Base-by-base conservation (phyloP, 1,140 invertebrate species). In the Tenebrio molitor region DNA sequence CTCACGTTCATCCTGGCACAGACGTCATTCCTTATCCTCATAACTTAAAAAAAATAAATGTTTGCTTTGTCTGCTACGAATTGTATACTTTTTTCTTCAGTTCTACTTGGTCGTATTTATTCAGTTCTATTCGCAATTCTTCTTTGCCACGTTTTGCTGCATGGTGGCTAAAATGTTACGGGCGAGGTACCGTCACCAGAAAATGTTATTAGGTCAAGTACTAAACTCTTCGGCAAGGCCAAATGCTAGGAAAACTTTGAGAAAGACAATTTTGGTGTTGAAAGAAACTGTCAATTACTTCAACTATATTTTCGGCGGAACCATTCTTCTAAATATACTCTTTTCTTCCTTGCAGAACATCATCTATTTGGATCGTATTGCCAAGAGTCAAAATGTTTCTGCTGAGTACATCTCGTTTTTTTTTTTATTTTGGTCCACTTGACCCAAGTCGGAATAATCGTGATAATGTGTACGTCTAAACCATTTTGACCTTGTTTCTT, bases 271-370 rank as follows among this genome's bases (percentile, higher is more conserved):
- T 8, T 10, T 58, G 0, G 29, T 29, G 21, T 58, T 58, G 12
- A 25, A 7, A 29, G 19, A 25, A 29, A 29, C 15, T 10, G 50
- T 16, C n/a, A 12, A 29, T 8, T 29, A 2, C 5, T 58, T 58
- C 23, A 29, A 29, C 50, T 21, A 58, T 19, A 58, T 58, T 14
- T 58, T 58, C 10, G 50, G 50, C 14, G 25, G 50, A 23, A 15
- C 15, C 5, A 58, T 58, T 29, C n/a, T 58, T 10, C 29, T 25
- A 21, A 29, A 14, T 58, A 58, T 58, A n/a, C 12, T 58, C 23
- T 58, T 12, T 12, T 12, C 10, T 58, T 12, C 50, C 29, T 5
- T 29, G n/a, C 25, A 58, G 12, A 14, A n/a, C 23, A 7, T 58
- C 1, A 29, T n/a, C 5, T 58, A 29, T 29, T 12, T 58, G 2